Conservation (phyloP, 2,113 vertebrate species). For the Tupaia chinensis region DNA sequence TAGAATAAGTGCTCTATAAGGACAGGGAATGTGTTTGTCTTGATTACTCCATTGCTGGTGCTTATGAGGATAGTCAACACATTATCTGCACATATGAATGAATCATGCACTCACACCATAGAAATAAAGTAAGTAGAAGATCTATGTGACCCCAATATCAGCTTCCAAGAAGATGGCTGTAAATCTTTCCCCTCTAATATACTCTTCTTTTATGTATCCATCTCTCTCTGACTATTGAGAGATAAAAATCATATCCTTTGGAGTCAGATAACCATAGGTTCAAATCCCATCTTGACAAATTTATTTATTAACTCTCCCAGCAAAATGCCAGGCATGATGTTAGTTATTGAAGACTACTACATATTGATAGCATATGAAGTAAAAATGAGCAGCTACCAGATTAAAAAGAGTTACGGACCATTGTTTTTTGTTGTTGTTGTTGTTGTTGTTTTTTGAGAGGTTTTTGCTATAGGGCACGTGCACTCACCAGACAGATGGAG, state of each 20-base stretch:
- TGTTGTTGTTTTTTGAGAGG: too few species aligned
- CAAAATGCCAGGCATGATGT: not conserved
- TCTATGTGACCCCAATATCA: not conserved
- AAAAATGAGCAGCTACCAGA: not conserved
- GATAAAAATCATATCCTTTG: not conserved
- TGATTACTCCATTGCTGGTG: not conserved
- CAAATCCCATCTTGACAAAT: not conserved
- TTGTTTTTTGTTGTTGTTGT: not conserved
- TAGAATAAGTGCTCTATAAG: not conserved
- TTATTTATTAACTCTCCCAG: not conserved
- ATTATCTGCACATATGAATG: not conserved
- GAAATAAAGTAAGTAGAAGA: not conserved
- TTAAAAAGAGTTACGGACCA: not conserved
- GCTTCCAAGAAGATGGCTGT: not conserved
- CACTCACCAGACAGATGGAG: too few species aligned
- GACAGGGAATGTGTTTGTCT: not conserved
- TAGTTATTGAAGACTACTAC: not conserved
- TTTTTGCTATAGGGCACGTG: too few species aligned
- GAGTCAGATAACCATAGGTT: not conserved
- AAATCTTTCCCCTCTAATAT: not conserved
- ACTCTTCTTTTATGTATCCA: not conserved
- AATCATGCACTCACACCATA: not conserved
- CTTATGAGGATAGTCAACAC: not conserved
- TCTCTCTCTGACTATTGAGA: not conserved
- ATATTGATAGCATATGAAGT: not conserved